Base-by-base conservation (phyloP, 53 echinoderm and acorn worm species). In the Patiria pectinifera region DNA sequence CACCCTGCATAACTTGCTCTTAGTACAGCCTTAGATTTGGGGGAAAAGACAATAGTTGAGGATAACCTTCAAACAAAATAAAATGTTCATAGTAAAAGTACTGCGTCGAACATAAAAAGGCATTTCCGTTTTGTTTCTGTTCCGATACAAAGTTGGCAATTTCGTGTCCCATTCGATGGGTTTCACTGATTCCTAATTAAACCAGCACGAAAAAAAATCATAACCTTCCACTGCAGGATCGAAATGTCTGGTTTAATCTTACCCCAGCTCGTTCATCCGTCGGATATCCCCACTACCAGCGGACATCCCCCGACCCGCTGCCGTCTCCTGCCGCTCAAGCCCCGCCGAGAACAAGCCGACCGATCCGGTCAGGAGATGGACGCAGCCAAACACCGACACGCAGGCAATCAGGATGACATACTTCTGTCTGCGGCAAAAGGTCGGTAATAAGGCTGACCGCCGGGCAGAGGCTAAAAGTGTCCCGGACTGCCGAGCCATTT, bases 371-470 rank as follows among this genome's bases (percentile, higher is more conserved):
- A 88, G 76, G 58, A 86, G 48, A 45, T 88, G 79, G 6, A 78
- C 5, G 12, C 76, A 59, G 35, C 59, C 78, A 11, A 88, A 45
- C 4, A 88, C 61, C 22, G 78, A 88, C 43, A 59, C 78, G 11
- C 59, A 78, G 45, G 59, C 79, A n/a, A 62, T 21, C 18, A 88
- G 22, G 44, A 78, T 26, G 3, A 35, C n/a, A 8, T 45, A 49
- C 59, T 43, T 53, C 78, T 76, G 75, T 53, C 82, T 82, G 12
- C 76, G 87, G 61, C 87, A 76, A 19, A 14, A 35, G 48, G 74
- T 21, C 78, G 79, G 19, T 18, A 46, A 2, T 2, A 53, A 59
- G 59, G 5, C 7, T 7, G 59, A 6, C 59, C 23, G 82, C 58
- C 59, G 45, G 11, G 59, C 59, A 46, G 18, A 45, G 14, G 81